A percentile compares a stretch with the other conserved stretches of the same genome.
phyloP scores from a whole-genome alignment of 2,113 vertebrate species.

The Cariama cristata region DNA sequence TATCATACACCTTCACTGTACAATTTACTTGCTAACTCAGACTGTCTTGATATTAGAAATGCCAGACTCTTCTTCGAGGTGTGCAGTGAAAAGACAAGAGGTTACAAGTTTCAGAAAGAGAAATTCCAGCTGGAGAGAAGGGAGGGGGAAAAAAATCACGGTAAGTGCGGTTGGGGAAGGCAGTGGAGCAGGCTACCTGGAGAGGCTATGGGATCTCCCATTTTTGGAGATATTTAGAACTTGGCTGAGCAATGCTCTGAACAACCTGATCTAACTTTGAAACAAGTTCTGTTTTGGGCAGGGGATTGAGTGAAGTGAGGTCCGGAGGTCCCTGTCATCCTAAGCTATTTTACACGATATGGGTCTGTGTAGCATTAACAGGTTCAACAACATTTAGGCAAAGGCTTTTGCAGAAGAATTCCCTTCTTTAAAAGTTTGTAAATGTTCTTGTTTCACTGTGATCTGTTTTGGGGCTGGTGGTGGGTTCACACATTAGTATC shows the following conservation, averaged over 20 bases:
- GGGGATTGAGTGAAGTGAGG: fast-evolving
- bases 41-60: not conserved
- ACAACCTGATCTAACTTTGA: not conserved
- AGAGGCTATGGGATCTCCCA: not conserved
- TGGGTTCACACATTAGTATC: not conserved
- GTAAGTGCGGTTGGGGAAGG: not conserved
- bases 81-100: not conserved
- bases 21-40: not conserved
- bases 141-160: not conserved
- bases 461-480: not conserved
- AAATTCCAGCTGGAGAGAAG: not conserved
- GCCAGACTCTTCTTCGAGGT: not conserved
- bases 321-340: not conserved
- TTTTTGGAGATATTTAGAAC: not conserved
- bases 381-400: not conserved
- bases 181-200: not conserved
- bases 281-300: not conserved
- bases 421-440: not conserved
- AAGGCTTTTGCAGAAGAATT: not conserved
- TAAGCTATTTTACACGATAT: fast-evolving
- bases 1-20: not conserved
- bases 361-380: not conserved
- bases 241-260: not conserved
- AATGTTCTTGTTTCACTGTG: not conserved
- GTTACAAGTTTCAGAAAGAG: not conserved